These are phyloP conservation scores for Chromobotia macracanthus DNA, from an alignment of 2,797 vertebrate genomes.

Conservation along the genomic window DNA sequence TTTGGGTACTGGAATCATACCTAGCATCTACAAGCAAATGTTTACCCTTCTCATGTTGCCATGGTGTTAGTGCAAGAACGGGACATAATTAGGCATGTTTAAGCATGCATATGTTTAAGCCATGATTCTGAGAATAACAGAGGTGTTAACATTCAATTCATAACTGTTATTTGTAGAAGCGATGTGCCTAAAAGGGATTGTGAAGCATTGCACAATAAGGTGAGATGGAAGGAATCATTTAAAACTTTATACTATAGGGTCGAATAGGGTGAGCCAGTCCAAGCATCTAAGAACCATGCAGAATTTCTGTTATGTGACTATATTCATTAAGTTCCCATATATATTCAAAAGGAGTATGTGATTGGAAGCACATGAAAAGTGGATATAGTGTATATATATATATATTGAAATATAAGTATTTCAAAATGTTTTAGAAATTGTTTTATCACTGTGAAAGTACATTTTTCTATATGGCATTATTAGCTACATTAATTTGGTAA, in stretches of 20 bases:
- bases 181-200: neutral
- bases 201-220: too few species aligned
- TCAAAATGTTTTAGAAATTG: too few species aligned
- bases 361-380: too few species aligned
- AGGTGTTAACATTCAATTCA: neutral
- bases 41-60: conserved; percentile 14
- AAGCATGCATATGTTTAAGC: conserved; percentile 11
- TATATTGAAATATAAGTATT: too few species aligned
- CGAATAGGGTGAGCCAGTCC: neutral
- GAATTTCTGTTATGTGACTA: neutral
- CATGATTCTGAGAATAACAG: neutral
- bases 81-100: neutral
- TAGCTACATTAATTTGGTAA: too few species aligned
- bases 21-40: conserved; percentile 19
- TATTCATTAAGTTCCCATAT: too few species aligned
- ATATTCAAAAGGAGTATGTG: too few species aligned
- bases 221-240: neutral
- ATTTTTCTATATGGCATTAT: too few species aligned
- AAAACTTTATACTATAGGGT: neutral
- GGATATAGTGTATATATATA: too few species aligned
- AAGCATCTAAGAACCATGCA: neutral
- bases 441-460: too few species aligned
- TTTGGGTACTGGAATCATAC: conserved; percentile 18
- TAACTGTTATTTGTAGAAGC: neutral
- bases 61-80: conserved; percentile 14